Evolutionary conservation across 1,140 invertebrate genomes (phyloP), one percentile per base, ranked within the genome.

Genomic region (Camponotus pennsylvanicus): DNA sequence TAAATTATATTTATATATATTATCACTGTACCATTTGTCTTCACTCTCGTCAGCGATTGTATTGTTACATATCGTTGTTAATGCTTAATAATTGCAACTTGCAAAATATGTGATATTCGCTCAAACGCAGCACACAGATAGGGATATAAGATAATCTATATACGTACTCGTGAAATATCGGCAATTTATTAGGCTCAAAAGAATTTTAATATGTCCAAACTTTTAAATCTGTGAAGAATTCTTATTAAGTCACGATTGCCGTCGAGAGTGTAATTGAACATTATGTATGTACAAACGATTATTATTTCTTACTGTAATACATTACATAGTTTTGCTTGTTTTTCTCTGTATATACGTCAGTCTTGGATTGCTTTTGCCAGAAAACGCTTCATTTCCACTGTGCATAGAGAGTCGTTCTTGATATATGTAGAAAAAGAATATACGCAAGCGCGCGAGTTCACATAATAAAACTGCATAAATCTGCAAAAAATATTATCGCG

Each of bases 201-300:
- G 85, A 93, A 92, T 84, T 89, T 88, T 77, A 92, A 89, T 87
- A 92, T 93, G 91, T 91, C 82, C 86, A 87, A 90, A 89, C 82
- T 90, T 91, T 92, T 84, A 90, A 91, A 90, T 91, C 89, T 88
- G 85, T 90, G 84, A 88, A 86, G 90, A 85, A 90, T 94, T 76
- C 52, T 94, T 94, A 94, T 94, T 95, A 95, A 95, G 94, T 95
- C 94, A 93, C 94, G 91, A 92, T 94, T 94, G 94, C 94, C 94
- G 92, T 94, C 91, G 90, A 93, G 90, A 93, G 93, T 92, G 93
- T 94, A 94, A 94, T 94, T 95, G 94, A 94, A 93, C 94, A 93
- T 93, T 95, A 95, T 95, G 83, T 95, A 95, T 95, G 85, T 95
- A 95, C 94, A 95, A 94, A 94, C 93, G 89, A 95, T 94, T 92